phyloP scores from a whole-genome alignment of 2,888 invertebrate genomes.

The Tribolium freemani region DNA sequence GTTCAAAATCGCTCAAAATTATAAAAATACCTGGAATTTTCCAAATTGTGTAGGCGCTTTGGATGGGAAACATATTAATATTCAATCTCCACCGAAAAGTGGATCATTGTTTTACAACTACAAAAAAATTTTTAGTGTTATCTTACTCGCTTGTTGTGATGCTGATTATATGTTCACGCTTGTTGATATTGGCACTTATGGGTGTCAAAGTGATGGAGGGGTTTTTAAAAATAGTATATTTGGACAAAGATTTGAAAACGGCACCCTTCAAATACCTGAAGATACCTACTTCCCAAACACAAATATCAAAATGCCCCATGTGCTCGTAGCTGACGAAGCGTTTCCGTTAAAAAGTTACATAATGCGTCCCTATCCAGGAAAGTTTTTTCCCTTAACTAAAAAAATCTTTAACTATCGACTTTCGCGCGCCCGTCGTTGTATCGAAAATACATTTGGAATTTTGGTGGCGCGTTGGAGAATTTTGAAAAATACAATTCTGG shows the following conservation, averaged over 20 bases:
- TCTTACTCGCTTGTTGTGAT: slow-evolving; percentile 57
- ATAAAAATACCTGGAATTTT: too few relatives aligned
- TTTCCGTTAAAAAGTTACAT: slow-evolving; percentile 39
- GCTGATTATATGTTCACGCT: slow-evolving; percentile 56
- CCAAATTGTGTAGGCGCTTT: too few relatives aligned
- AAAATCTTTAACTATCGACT: not conserved
- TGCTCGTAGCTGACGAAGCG: slow-evolving; percentile 45
- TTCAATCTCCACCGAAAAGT: slow-evolving; percentile 53
- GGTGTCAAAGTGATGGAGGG: slow-evolving; percentile 58
- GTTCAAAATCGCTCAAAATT: too few relatives aligned
- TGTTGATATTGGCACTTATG: slow-evolving; percentile 58
- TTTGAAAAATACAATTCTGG: not conserved
- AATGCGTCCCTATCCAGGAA: not conserved
- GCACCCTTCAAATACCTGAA: slow-evolving; percentile 36
- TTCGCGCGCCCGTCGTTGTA: too few relatives aligned
- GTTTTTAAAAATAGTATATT: slow-evolving; percentile 45
- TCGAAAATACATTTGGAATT: slow-evolving; percentile 10
- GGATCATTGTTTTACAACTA: slow-evolving; percentile 58
- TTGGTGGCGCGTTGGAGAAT: not conserved
- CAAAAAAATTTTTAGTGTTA: slow-evolving; percentile 57
- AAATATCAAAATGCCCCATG: slow-evolving; percentile 21
- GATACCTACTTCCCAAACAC: too few relatives aligned
- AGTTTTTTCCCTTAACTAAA: not conserved
- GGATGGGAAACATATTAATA: slow-evolving; percentile 34
- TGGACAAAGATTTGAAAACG: slow-evolving; percentile 29